Conservation (phyloP, 2,797 vertebrate species). For the Sarcoramphus papa region DNA sequence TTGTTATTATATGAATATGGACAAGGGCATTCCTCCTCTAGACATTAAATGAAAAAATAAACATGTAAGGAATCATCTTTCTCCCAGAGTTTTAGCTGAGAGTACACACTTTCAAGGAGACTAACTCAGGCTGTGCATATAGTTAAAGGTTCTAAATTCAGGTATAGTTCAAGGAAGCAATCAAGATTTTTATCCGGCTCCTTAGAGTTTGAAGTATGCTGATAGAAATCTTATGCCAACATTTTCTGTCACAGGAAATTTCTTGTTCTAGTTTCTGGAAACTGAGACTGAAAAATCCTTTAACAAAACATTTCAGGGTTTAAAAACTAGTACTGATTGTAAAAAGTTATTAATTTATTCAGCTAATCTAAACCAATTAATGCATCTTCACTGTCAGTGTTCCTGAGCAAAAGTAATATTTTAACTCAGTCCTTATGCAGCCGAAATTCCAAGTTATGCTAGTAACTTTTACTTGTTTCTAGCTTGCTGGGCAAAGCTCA, state of each 20-base stretch:
- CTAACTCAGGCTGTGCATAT: neutral
- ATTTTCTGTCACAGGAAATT: neutral
- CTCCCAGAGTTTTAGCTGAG: neutral
- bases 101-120: neutral
- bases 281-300: neutral
- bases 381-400: neutral
- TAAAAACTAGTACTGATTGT: neutral
- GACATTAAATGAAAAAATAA: neutral
- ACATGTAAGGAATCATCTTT: neutral
- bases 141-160: neutral
- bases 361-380: neutral
- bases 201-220: neutral
- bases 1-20: slow-evolving; percentile 4
- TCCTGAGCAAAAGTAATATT: neutral
- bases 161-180: neutral
- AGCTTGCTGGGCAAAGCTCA: neutral
- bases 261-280: neutral
- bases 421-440: neutral
- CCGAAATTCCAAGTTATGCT: accelerated
- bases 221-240: neutral
- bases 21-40: neutral
- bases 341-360: neutral
- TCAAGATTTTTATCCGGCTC: neutral
- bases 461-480: neutral
- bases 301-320: neutral